Base-by-base conservation (phyloP, 2,888 invertebrate species). In the Nycteola revayana region DNA sequence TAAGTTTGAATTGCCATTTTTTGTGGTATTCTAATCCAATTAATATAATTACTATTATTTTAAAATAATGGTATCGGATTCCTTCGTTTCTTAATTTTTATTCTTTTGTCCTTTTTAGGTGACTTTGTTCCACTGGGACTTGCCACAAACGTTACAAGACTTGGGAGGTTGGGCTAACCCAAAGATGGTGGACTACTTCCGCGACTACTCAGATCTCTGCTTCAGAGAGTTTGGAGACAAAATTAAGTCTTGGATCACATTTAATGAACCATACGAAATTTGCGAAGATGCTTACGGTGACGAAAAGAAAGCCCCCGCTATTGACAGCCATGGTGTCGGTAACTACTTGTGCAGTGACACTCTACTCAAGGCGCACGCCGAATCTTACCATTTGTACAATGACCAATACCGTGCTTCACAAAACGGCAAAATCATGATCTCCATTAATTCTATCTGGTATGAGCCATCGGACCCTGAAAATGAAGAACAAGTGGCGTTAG, bases 61-160 rank as follows among this genome's bases (percentile, higher is more conserved):
- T n/a, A n/a, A n/a, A n/a, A n/a, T n/a, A n/a, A n/a, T n/a, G n/a
- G n/a, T n/a, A n/a, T n/a, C n/a, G n/a, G n/a, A n/a, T n/a, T n/a
- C n/a, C n/a, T n/a, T n/a, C n/a, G n/a, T n/a, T n/a, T n/a, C n/a
- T n/a, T n/a, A n/a, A n/a, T n/a, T n/a, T n/a, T n/a, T n/a, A n/a
- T n/a, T n/a, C n/a, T n/a, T n/a, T n/a, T n/a, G n/a, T n/a, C n/a
- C n/a, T 3, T 21, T 21, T 7, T 71, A 89, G 90, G 91, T 92
- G 1, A 93, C 93, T 0, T 62, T 93, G 27, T 93, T 92, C 77
- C 93, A 94, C 56, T 93, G 92, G 92, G 93, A 93, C 66, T 75
- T 92, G 40, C 93, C 93, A 0, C 90, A 92, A 72, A 53, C 75
- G 1, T 73, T 92, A 1, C 90, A 90, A 86, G 81, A 91, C 60